These are phyloP conservation scores for Drosophila acutilabella DNA, from an alignment of 2,888 invertebrate species.

Conservation along the genomic window DNA sequence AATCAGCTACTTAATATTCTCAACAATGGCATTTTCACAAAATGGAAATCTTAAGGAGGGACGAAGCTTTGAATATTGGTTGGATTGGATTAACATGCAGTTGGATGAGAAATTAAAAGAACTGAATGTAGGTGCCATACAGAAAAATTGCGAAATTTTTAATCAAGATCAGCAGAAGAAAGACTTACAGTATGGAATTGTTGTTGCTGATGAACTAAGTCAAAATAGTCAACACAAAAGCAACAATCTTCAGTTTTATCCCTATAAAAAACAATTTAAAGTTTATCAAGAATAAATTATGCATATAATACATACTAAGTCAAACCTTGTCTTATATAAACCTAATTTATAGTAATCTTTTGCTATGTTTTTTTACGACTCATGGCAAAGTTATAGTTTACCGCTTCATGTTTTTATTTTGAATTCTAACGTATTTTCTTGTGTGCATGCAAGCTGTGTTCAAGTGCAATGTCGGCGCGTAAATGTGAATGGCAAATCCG, in stretches of 20 bases:
- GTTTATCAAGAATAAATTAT: not conserved
- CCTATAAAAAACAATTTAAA: constrained; percentile 1
- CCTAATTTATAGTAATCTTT: not conserved
- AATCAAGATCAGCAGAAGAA: not conserved
- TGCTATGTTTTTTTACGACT: not conserved
- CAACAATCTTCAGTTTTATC: not conserved
- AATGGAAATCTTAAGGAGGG: not conserved
- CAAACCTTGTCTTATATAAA: not conserved
- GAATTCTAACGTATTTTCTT: constrained; percentile 1
- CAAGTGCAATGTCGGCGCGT: constrained; percentile 9
- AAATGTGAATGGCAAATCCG: constrained; percentile 31
- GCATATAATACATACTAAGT: not conserved
- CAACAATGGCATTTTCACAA: constrained; percentile 2
- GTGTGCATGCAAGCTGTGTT: not conserved
- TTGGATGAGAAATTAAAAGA: not conserved
- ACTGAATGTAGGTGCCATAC: not conserved
- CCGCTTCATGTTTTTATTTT: not conserved
- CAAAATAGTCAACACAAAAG: not conserved
- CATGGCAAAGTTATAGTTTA: too few relatives aligned
- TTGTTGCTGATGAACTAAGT: constrained; percentile 3
- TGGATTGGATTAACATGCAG: constrained; percentile 4
- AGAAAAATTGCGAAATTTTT: not conserved
- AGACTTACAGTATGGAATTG: constrained; percentile 1
- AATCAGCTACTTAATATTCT: too few relatives aligned
- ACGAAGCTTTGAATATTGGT: constrained; percentile 9